These are phyloP conservation scores for Trichopoda pennipes DNA, from an alignment of 2,888 invertebrate species.

Conservation along the genomic window DNA sequence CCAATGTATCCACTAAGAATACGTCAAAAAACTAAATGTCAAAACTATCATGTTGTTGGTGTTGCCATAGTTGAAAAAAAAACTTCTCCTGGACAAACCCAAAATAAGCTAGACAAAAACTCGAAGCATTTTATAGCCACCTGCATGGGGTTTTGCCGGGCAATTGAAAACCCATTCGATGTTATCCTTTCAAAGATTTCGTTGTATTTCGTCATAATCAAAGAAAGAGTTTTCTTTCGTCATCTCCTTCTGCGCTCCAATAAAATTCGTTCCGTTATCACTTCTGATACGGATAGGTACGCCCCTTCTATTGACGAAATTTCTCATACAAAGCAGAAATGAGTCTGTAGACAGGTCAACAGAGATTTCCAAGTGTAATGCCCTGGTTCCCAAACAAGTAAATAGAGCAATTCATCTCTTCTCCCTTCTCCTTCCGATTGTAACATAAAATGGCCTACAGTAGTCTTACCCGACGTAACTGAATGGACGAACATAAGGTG, in stretches of 20 bases:
- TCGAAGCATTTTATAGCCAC: too few relatives aligned
- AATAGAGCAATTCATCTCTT: conserved; percentile 61
- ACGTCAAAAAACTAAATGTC: too few relatives aligned
- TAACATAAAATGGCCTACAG: conserved; percentile 63
- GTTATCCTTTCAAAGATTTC: conserved; percentile 14
- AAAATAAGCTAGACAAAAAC: too few relatives aligned
- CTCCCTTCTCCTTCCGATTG: conserved; percentile 65
- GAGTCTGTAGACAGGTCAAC: conserved; percentile 63
- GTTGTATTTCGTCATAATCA: conserved; percentile 41
- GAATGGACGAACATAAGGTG: conserved; percentile 64
- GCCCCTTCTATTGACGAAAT: conserved; percentile 65
- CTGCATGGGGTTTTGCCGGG: conserved; percentile 60
- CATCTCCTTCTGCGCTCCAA: conserved; percentile 54
- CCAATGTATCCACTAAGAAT: too few relatives aligned
- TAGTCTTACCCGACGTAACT: conserved; percentile 69
- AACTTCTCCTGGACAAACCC: too few relatives aligned
- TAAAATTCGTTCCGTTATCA: conserved; percentile 54
- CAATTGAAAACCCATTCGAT: conserved; percentile 63
- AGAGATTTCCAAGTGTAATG: conserved; percentile 62
- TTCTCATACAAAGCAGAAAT: conserved; percentile 62
- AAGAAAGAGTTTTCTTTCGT: conserved; percentile 33
- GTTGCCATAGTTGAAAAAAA: too few relatives aligned
- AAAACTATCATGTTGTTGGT: too few relatives aligned
- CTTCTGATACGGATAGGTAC: conserved; percentile 58
- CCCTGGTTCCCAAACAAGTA: conserved; percentile 49